These are phyloP conservation scores for Pseudopipra pipra DNA, from an alignment of 2,113 vertebrate species.

Conservation along the genomic window DNA sequence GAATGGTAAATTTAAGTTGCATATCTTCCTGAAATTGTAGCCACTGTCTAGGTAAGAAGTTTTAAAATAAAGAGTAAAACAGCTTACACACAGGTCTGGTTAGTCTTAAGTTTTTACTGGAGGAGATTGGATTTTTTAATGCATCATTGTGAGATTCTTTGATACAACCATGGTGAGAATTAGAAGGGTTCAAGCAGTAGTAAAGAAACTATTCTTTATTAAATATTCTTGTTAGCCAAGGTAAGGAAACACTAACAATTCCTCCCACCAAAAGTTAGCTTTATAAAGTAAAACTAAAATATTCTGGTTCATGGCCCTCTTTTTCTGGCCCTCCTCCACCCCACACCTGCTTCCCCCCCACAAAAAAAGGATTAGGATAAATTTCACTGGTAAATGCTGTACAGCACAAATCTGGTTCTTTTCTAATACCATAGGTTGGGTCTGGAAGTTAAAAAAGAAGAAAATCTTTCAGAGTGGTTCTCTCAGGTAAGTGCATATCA, in stretches of 20 bases:
- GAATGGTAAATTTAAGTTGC: background rate
- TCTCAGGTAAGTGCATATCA: constrained; percentile 83
- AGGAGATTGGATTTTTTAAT: background rate
- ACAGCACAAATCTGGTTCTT: background rate
- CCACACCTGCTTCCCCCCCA: too few relatives aligned
- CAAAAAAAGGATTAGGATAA: background rate
- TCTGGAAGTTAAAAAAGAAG: constrained; percentile 95
- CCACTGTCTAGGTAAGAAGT: background rate
- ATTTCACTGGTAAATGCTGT: background rate
- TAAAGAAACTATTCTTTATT: background rate
- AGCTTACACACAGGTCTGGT: background rate
- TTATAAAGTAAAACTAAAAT: background rate
- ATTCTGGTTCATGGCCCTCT: background rate
- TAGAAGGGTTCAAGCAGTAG: background rate
- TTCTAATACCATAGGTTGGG: constrained; percentile 80
- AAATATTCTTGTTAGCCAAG: background rate
- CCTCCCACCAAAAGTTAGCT: background rate
- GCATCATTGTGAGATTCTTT: background rate
- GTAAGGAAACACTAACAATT: background rate
- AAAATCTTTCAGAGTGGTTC: constrained; percentile 96
- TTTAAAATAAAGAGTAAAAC: background rate
- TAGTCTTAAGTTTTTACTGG: background rate
- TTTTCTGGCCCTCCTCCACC: background rate
- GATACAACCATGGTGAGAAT: background rate
- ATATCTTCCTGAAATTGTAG: background rate